Evolutionary conservation across 2,113 vertebrate species (phyloP).

Genomic region (Leptobrachium ailaonicum): DNA sequence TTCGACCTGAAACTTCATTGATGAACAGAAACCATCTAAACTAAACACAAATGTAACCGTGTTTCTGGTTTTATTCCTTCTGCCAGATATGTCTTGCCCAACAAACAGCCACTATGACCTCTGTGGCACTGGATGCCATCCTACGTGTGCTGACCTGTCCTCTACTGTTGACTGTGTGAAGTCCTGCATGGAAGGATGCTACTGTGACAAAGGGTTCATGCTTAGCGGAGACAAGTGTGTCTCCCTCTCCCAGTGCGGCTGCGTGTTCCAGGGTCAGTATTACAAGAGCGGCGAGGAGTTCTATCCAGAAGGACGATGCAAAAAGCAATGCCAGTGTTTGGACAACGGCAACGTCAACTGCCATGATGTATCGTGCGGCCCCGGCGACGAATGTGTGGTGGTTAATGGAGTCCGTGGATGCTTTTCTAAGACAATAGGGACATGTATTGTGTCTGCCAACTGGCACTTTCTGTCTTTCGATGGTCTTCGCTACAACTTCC

Average conservation of each 20-base stretch:
- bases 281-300: slow-evolving; percentile 51
- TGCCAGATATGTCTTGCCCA: slow-evolving; percentile 58
- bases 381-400: slow-evolving; percentile 50
- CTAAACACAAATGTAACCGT: background rate
- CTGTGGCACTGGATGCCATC: slow-evolving; percentile 63
- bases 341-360: slow-evolving; percentile 23
- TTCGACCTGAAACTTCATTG: too few relatives aligned
- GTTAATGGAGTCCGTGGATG: slow-evolving; percentile 45
- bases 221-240: slow-evolving; percentile 61
- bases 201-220: slow-evolving; percentile 58
- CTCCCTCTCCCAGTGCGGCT: slow-evolving; percentile 56
- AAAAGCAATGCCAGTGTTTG: slow-evolving; percentile 35
- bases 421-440: slow-evolving; percentile 19
- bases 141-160: slow-evolving; percentile 49
- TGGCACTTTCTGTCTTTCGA: slow-evolving; percentile 52
- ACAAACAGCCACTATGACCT: slow-evolving; percentile 69
- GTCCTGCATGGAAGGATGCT: slow-evolving; percentile 58
- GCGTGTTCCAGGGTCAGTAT: slow-evolving; percentile 44
- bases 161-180: slow-evolving; percentile 40
- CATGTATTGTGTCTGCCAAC: slow-evolving; percentile 32
- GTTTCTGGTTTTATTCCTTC: background rate
- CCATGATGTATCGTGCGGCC: slow-evolving; percentile 7
- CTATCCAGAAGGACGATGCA: slow-evolving; percentile 53
- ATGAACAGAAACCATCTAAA: too few relatives aligned
- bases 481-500: slow-evolving; percentile 39